A percentile compares a stretch with the other conserved stretches of the same genome.
These are phyloP conservation scores for Bilobella aurantiaca DNA, from an alignment of 1,140 invertebrate species.

Conservation along the genomic window DNA sequence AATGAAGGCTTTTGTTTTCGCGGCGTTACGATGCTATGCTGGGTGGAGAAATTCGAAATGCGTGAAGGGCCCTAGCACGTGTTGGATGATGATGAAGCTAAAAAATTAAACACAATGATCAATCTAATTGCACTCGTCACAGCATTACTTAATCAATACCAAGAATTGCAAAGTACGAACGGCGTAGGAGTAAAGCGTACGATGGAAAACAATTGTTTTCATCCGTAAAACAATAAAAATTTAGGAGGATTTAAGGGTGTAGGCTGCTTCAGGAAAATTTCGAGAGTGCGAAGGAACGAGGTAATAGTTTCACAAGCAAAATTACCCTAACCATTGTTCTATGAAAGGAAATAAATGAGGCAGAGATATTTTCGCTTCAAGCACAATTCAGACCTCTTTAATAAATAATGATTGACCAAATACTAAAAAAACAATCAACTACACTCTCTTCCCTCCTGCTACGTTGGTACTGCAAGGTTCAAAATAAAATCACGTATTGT, in stretches of 20 bases:
- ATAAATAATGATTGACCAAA: not conserved
- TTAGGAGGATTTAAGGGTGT: no score
- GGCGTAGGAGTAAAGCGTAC: no score
- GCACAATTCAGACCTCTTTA: not conserved
- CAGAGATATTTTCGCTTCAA: not conserved
- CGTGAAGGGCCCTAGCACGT: not conserved
- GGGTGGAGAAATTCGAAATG: no score
- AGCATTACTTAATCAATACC: not conserved
- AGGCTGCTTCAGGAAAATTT: no score
- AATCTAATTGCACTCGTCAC: not conserved
- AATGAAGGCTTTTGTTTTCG: not conserved
- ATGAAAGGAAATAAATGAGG: not conserved
- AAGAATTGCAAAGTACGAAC: no score
- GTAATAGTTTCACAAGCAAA: not conserved
- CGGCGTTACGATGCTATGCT: no score
- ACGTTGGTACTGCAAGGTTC: not conserved
- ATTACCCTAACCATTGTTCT: not conserved
- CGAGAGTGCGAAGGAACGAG: no score
- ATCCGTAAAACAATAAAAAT: no score
- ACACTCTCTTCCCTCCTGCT: not conserved
- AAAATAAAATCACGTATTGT: conserved; percentile 3
- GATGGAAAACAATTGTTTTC: no score
- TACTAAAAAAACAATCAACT: not conserved
- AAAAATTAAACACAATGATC: not conserved
- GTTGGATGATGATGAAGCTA: not conserved